Conservation (phyloP, 1,140 invertebrate genomes). For the Globodera ellingtonae region DNA sequence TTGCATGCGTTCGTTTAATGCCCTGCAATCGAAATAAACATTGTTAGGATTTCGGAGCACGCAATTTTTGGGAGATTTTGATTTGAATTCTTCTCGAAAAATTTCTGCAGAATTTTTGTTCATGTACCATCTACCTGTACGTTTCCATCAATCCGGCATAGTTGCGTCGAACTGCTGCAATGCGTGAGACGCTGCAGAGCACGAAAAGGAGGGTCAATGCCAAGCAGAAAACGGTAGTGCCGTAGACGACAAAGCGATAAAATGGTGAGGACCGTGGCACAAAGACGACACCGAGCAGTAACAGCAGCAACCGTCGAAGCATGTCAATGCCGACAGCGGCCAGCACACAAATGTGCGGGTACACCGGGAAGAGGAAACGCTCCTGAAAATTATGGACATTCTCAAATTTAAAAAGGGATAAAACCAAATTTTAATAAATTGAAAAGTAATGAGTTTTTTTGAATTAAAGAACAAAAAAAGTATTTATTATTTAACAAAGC, state of each 20-base stretch:
- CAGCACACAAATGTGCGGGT: constrained; percentile 83
- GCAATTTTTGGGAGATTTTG: too few relatives aligned
- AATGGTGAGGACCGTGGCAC: not conserved
- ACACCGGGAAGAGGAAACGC: constrained; percentile 93
- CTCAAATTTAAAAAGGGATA: constrained; percentile 45
- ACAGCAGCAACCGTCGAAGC: constrained; percentile 57
- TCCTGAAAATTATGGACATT: constrained; percentile 66
- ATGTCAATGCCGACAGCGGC: constrained; percentile 82
- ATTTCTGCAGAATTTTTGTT: too few relatives aligned
- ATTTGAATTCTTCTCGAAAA: too few relatives aligned
- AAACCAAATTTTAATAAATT: not conserved
- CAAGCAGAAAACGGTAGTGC: not conserved
- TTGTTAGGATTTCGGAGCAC: too few relatives aligned
- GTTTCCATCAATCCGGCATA: constrained; percentile 89
- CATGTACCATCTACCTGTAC: constrained; percentile 69
- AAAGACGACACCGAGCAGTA: not conserved
- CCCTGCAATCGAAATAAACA: constrained; percentile 53
- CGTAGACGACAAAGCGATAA: constrained; percentile 1
- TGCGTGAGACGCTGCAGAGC: constrained; percentile 19
- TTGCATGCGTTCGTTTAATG: constrained; percentile 71
- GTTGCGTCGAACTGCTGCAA: constrained; percentile 66
- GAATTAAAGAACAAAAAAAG: too few relatives aligned
- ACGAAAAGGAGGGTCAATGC: constrained; percentile 9
- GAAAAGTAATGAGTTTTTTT: too few relatives aligned
- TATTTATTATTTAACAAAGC: too few relatives aligned